Percentiles rank a stretch among this genome's conserved stretches.
Conservation (phyloP, 2,888 invertebrate species). For the Entomobrya proxima region DNA sequence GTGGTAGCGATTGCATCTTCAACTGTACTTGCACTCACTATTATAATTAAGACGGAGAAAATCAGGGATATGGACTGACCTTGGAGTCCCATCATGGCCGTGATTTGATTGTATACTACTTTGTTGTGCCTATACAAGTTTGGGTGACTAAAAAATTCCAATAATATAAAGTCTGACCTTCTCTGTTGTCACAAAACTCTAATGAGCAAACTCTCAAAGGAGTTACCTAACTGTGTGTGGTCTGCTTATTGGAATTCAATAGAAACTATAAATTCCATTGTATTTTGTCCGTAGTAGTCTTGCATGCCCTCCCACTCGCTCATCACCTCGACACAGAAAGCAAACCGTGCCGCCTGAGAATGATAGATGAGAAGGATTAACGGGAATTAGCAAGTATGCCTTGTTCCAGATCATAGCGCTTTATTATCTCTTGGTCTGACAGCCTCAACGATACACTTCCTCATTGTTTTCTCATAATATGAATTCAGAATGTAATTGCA, state of each 20-base stretch:
- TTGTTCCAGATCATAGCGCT: neutral
- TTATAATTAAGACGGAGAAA: neutral
- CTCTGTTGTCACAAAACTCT: neutral
- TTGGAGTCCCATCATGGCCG: conserved; percentile 4
- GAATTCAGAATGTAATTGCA: neutral
- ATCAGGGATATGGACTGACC: neutral
- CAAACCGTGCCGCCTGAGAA: neutral
- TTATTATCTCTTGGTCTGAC: neutral
- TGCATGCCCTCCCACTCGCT: neutral
- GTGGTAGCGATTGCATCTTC: neutral
- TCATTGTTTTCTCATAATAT: neutral
- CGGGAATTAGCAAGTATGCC: neutral
- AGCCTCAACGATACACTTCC: neutral
- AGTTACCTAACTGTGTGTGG: neutral
- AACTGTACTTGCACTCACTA: neutral
- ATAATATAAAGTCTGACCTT: neutral
- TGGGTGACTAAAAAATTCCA: too few relatives aligned
- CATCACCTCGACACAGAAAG: neutral
- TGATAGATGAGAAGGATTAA: neutral
- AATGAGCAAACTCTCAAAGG: neutral
- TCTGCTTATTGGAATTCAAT: neutral
- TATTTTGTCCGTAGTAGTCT: neutral
- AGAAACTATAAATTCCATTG: too few relatives aligned
- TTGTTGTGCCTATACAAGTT: too few relatives aligned
- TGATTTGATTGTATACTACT: too few relatives aligned